A percentile compares a stretch with the other conserved stretches of the same genome.
Conservation (phyloP, 2,797 vertebrate genomes). For the Microhierax caerulescens region DNA sequence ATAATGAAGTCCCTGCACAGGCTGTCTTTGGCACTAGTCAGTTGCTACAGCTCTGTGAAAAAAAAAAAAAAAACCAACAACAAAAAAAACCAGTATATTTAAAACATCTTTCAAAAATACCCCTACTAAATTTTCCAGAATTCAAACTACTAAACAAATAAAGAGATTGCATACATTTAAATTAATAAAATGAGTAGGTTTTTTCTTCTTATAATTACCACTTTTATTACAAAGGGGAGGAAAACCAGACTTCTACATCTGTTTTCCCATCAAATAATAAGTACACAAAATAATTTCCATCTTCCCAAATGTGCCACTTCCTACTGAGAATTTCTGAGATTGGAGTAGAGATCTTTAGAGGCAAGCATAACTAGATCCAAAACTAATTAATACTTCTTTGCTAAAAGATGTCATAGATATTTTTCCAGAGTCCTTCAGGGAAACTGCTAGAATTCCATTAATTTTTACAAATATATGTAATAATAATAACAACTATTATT, state of each 20-base stretch:
- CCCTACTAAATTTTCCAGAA: neutral
- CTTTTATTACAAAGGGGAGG: neutral
- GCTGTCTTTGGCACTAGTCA: neutral
- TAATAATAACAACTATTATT: neutral
- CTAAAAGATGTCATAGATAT: neutral
- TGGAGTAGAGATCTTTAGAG: neutral
- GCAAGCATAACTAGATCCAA: neutral
- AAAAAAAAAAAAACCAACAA: neutral
- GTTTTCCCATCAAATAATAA: neutral
- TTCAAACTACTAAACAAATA: neutral
- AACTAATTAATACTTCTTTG: neutral
- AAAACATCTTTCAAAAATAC: neutral
- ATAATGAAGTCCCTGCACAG: neutral
- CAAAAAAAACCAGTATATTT: neutral
- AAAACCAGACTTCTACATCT: neutral
- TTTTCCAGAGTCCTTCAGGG: neutral
- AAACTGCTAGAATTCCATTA: neutral
- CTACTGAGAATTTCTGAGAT: neutral
- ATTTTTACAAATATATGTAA: neutral
- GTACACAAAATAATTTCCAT: neutral
- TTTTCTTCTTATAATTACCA: neutral
- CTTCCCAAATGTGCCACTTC: neutral
- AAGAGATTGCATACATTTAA: neutral
- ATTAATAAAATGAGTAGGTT: neutral
- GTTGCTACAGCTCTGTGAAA: neutral